Evolutionary conservation across 2,113 vertebrate genomes (phyloP), one percentile per base, ranked within the genome.

Genomic region (Balaenoptera acutorostrata): DNA sequence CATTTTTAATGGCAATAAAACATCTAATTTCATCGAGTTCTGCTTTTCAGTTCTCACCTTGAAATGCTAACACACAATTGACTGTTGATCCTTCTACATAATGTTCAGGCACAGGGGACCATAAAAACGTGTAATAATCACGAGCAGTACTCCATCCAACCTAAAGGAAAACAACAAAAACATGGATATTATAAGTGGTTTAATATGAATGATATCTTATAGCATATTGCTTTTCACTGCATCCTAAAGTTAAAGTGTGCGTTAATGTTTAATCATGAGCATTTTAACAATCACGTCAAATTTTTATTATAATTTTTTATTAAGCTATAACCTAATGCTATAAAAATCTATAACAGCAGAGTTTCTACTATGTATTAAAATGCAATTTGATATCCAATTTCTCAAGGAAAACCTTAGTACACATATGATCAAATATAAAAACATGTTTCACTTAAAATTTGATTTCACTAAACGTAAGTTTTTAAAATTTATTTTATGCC

Each of bases 131-230:
- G 92, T 99, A 99, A 98, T 99, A 99, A 98, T 99, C 99, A 98
- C 99, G 99, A 96, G 99, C 99, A 64, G 99, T 99, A 98, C 99
- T 99, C 99, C 99, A 99, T 95, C 99, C 99, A 98, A 99, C 99
- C 99, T 99, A 98, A 96, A 98, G 97, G 94, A 92, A 98, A 97
- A 94, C 69, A 98, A 92, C 3, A 86, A 83, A 15, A 90, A 88
- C 63, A 72, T 69, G 31, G 29, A 93, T 69, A 33, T 87, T 90
- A 80, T 11, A 63, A 39, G 46, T 21, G 94, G 44, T 94, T 97
- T 75, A 98, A 96, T 84, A 89, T 93, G 29, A 96, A 1, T 80
- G 1, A 80, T 91, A 89, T 52, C 88, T 96, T 92, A 97, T 4
- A 97, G 55, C 85, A 85, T 61, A 97, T 31, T 95, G 14, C 44